Conservation (phyloP, 2,797 vertebrate species). For the Coccyzus lansbergi region DNA sequence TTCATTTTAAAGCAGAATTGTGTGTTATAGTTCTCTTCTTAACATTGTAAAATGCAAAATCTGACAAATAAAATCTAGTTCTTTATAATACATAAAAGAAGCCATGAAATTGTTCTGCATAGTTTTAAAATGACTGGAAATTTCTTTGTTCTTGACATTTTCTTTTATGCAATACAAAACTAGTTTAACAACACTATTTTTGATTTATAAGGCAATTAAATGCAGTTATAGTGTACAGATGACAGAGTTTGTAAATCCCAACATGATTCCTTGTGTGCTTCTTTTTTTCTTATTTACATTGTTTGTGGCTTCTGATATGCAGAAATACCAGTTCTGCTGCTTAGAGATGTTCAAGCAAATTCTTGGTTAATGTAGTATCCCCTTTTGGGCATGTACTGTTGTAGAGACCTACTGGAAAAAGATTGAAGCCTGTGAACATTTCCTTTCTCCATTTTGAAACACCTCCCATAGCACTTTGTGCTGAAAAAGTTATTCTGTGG, state of each 20-base stretch:
- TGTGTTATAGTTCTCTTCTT: not conserved
- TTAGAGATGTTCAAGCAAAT: not conserved
- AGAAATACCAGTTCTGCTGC: not conserved
- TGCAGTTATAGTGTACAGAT: not conserved
- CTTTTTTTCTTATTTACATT: not conserved
- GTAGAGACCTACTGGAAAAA: not conserved
- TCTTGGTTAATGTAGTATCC: not conserved
- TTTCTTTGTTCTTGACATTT: not conserved
- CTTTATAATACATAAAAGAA: not conserved
- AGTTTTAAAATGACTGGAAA: not conserved
- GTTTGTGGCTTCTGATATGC: not conserved
- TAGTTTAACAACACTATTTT: conserved; percentile 13
- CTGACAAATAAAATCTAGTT: not conserved
- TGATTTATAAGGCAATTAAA: not conserved
- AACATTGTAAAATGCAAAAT: not conserved
- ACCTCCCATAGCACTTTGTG: not conserved
- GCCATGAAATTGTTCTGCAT: not conserved
- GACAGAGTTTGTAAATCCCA: not conserved
- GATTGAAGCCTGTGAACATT: not conserved
- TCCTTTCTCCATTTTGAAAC: not conserved
- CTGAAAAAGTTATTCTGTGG: not conserved
- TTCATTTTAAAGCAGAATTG: not conserved
- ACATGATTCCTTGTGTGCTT: not conserved
- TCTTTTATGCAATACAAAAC: not conserved
- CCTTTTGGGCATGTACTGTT: not conserved